Percentiles rank a stretch among this genome's conserved stretches.
Conservation (phyloP, 2,888 invertebrate species). For the Eucera pruinosa region DNA sequence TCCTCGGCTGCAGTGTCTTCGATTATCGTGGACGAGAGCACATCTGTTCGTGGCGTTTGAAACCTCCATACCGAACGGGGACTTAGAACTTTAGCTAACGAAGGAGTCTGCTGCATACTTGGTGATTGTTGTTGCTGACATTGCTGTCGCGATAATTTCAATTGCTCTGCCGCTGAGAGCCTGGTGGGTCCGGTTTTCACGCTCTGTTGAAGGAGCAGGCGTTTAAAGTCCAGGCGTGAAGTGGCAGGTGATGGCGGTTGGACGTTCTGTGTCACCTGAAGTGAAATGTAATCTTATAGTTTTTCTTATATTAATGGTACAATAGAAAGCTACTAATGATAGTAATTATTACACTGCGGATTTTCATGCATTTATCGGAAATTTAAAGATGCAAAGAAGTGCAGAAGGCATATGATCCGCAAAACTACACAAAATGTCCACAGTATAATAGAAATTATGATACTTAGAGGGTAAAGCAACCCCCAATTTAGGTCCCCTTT, state of each 20-base stretch:
- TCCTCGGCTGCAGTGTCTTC: constrained; percentile 94
- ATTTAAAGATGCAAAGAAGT: too few relatives aligned
- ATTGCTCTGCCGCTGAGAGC: constrained; percentile 91
- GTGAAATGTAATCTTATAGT: neutral
- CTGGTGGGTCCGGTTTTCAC: constrained; percentile 88
- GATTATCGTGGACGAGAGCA: constrained; percentile 93
- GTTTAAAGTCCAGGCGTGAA: constrained; percentile 93
- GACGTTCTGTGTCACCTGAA: constrained; percentile 70
- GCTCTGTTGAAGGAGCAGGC: constrained; percentile 91
- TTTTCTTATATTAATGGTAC: neutral
- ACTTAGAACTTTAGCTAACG: constrained; percentile 87
- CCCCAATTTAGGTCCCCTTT: too few relatives aligned
- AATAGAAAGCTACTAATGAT: neutral
- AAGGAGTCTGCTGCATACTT: constrained; percentile 70
- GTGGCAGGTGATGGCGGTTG: constrained; percentile 87
- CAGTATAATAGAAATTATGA: too few relatives aligned
- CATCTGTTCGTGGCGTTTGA: constrained; percentile 91
- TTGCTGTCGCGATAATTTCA: constrained; percentile 88
- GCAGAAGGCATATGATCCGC: too few relatives aligned
- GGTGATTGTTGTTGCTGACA: constrained; percentile 81
- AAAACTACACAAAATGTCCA: too few relatives aligned
- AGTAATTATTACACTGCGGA: too few relatives aligned
- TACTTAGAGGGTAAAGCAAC: too few relatives aligned
- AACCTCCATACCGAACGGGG: constrained; percentile 91
- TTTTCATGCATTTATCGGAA: too few relatives aligned